These are phyloP conservation scores for Synanthedon vespiformis DNA, from an alignment of 2,888 invertebrate genomes.

Conservation along the genomic window DNA sequence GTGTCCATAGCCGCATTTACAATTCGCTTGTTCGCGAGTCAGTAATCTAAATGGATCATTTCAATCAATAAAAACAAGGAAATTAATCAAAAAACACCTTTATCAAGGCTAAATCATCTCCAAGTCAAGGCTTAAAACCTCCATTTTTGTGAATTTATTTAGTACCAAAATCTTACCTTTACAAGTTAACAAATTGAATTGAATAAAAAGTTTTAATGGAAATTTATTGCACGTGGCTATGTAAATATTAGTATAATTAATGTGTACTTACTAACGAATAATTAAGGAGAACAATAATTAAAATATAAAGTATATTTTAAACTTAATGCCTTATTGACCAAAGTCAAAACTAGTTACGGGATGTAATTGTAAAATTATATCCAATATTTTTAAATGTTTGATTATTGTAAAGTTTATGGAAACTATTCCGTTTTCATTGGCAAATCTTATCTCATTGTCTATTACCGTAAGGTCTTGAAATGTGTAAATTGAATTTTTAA, in stretches of 20 bases:
- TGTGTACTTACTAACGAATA: constrained; percentile 54
- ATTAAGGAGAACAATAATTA: constrained; percentile 68
- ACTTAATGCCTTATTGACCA: constrained; percentile 72
- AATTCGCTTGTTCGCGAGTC: no score
- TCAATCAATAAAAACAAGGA: no score
- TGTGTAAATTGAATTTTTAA: constrained; percentile 1
- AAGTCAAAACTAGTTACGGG: constrained; percentile 68
- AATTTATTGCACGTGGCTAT: constrained; percentile 11
- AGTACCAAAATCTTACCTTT: no score
- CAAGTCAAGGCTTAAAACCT: no score
- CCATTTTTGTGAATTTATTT: no score
- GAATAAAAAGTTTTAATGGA: no score
- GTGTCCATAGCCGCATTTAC: no score
- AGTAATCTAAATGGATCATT: no score
- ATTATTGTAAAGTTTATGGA: constrained; percentile 64
- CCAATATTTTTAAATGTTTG: constrained; percentile 55
- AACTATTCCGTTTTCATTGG: constrained; percentile 44
- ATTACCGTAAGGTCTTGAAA: constrained; percentile 4
- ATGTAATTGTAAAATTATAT: constrained; percentile 51
- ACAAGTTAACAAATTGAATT: no score
- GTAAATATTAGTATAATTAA: constrained; percentile 60
- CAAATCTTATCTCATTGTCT: constrained; percentile 52
- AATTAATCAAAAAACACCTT: no score
- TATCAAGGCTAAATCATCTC: no score
- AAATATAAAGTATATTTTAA: constrained; percentile 63